These are phyloP conservation scores for Drosophila ficusphila DNA, from an alignment of 1,140 invertebrate genomes.

Conservation along the genomic window DNA sequence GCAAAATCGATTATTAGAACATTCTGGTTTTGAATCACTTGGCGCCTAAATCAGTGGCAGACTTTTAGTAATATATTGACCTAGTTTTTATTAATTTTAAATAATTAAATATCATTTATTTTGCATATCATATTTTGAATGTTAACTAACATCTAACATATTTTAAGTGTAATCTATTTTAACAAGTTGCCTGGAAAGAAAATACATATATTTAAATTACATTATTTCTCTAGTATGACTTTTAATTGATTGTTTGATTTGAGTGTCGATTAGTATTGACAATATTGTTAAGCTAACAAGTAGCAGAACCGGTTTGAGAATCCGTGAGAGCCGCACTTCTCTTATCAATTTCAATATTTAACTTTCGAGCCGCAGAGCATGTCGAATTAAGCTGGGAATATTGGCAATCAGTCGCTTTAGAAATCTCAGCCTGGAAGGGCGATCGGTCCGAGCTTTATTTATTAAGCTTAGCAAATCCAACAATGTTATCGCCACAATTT, in stretches of 20 bases:
- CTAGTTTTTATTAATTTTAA: too few species aligned
- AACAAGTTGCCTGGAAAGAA: too few species aligned
- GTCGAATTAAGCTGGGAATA: constrained; percentile 1
- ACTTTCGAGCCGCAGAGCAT: background rate
- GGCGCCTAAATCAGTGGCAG: background rate
- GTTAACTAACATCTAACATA: too few species aligned
- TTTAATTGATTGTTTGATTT: background rate
- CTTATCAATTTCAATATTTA: constrained; percentile 39
- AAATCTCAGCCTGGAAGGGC: constrained; percentile 18
- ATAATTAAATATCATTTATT: too few species aligned
- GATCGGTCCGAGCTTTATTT: constrained; percentile 7
- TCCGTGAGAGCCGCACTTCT: constrained; percentile 21
- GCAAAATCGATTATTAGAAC: background rate
- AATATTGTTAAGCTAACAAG: background rate
- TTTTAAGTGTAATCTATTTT: too few species aligned
- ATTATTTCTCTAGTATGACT: background rate
- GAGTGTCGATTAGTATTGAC: background rate
- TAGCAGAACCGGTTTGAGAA: constrained; percentile 28
- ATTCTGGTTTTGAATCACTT: background rate
- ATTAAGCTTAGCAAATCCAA: background rate
- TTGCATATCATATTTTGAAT: too few species aligned
- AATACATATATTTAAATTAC: background rate
- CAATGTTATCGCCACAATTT: constrained; percentile 39
- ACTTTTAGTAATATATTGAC: too few species aligned
- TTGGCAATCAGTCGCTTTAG: constrained; percentile 25